Conservation (phyloP, 2,113 vertebrate species). For the Hippocampus mohnikei region DNA sequence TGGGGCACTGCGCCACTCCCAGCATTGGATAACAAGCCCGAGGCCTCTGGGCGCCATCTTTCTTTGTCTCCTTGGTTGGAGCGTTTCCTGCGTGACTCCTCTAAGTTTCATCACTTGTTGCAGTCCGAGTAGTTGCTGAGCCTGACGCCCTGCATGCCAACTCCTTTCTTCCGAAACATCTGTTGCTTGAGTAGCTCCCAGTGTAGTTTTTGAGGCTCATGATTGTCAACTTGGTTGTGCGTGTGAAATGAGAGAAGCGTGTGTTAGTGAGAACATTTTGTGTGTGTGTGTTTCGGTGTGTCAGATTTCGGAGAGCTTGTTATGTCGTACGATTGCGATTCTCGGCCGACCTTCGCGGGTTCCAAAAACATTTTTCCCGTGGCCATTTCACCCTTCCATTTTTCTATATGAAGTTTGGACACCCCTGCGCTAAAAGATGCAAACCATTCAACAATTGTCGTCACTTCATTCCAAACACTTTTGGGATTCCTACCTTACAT, state of each 20-base stretch:
- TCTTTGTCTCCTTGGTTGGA: background rate
- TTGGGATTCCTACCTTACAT: slow-evolving; percentile 2
- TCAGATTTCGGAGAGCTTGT: slow-evolving; percentile 1
- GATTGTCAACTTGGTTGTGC: background rate
- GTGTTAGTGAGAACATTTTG: background rate
- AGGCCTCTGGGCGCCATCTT: background rate
- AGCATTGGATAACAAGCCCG: slow-evolving; percentile 1
- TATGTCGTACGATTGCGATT: background rate
- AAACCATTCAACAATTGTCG: background rate
- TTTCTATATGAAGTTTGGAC: no score
- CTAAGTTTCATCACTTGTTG: background rate
- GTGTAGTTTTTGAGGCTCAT: background rate
- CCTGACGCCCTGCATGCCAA: slow-evolving; percentile 18
- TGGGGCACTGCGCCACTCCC: slow-evolving; percentile 20
- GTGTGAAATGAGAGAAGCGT: slow-evolving; percentile 1
- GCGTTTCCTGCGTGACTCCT: background rate
- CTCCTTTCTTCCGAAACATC: background rate
- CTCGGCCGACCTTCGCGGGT: no score
- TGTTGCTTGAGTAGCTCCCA: no score
- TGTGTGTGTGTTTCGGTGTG: slow-evolving; percentile 9
- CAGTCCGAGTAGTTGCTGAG: background rate
- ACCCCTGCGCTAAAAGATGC: background rate
- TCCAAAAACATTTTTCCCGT: no score
- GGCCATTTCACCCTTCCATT: no score
- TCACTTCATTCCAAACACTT: slow-evolving; percentile 1